A percentile compares a stretch with the other conserved stretches of the same genome.
Conservation (phyloP, 2,888 invertebrate species). For the Oxyscelio sp. region DNA sequence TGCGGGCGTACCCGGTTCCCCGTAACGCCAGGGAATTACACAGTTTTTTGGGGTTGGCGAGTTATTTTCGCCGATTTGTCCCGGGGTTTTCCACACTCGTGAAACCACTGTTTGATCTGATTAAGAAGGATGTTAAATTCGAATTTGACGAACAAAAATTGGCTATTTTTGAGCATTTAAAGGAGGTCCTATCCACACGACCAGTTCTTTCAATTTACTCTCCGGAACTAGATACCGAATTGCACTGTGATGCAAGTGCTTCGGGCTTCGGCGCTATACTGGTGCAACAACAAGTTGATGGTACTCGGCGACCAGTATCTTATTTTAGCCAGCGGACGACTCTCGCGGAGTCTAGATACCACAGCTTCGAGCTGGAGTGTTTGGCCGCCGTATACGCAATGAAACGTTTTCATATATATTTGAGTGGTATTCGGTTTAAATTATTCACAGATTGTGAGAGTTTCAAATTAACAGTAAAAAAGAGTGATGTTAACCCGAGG, state of each 20-base stretch:
- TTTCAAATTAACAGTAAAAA: constrained; percentile 71
- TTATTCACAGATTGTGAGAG: constrained; percentile 81
- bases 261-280: constrained; percentile 71
- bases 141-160: constrained; percentile 59
- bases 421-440: not conserved
- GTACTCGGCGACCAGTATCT: constrained; percentile 47
- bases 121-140: constrained; percentile 57
- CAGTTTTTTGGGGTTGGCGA: constrained; percentile 59
- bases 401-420: too few relatives aligned
- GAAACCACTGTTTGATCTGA: constrained; percentile 71
- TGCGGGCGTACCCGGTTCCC: constrained; percentile 53
- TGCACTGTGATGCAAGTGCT: constrained; percentile 77
- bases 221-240: constrained; percentile 62
- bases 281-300: constrained; percentile 67
- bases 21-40: constrained; percentile 66
- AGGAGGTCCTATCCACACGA: constrained; percentile 32
- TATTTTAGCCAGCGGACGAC: too few relatives aligned
- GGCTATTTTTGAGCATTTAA: constrained; percentile 55
- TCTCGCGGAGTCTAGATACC: too few relatives aligned
- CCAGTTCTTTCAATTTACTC: constrained; percentile 71
- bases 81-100: constrained; percentile 59
- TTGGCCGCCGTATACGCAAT: constrained; percentile 75
- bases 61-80: constrained; percentile 72
- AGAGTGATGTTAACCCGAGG: constrained; percentile 68
- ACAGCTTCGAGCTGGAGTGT: constrained; percentile 80